These are phyloP conservation scores for Eurypyga helias DNA, from an alignment of 2,113 vertebrate species.

Conservation along the genomic window DNA sequence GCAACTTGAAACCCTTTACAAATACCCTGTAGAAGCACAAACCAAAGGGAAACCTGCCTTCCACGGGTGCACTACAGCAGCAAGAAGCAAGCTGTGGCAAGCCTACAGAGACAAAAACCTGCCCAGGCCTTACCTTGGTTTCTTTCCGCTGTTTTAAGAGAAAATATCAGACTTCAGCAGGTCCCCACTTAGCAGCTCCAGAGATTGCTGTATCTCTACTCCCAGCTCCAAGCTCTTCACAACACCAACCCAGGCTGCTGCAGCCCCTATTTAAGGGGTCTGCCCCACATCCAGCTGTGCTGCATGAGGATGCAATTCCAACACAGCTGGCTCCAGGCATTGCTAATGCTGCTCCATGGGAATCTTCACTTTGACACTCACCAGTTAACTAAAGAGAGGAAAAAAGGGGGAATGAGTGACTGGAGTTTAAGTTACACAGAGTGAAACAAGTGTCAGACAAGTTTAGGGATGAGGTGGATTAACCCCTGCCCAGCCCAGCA, in stretches of 20 bases:
- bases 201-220: accelerated
- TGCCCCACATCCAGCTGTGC: not conserved
- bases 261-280: not conserved
- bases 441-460: not conserved
- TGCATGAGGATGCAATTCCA: accelerated
- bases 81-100: not conserved
- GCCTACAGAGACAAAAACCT: not conserved
- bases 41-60: not conserved
- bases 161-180: no score
- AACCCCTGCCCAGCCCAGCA: not conserved
- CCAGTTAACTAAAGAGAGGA: not conserved
- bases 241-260: accelerated
- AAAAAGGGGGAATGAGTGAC: accelerated
- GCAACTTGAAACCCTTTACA: not conserved
- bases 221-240: accelerated
- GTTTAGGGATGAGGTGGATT: not conserved
- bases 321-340: not conserved
- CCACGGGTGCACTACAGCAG: accelerated
- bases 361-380: not conserved
- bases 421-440: not conserved
- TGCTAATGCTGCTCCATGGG: not conserved
- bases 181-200: no score
- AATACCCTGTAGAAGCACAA: not conserved
- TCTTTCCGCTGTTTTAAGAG: accelerated
- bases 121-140: not conserved